Evolutionary conservation across 2,888 invertebrate genomes (phyloP).

Genomic region (Tridacna gigas): DNA sequence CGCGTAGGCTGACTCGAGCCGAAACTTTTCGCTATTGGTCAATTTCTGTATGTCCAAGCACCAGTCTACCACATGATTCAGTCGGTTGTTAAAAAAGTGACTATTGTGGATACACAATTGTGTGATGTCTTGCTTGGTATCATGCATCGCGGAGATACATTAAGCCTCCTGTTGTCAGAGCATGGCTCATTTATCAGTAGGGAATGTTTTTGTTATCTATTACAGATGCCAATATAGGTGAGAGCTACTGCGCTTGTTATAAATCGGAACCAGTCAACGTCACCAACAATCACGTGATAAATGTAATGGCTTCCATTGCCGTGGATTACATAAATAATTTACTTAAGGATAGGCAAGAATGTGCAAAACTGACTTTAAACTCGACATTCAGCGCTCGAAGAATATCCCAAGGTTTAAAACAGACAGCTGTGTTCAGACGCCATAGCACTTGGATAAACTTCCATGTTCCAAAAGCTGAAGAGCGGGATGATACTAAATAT

Average conservation of each 20-base stretch:
- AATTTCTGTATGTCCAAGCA: no score
- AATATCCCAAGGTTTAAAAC: constrained; percentile 28
- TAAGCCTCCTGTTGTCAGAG: no score
- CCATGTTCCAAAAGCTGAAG: constrained; percentile 88
- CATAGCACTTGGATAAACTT: constrained; percentile 84
- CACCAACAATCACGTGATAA: constrained; percentile 85
- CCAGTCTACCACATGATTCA: no score
- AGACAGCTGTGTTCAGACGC: constrained; percentile 24
- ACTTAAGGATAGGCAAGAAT: constrained; percentile 85
- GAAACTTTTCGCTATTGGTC: no score
- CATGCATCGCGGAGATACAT: no score
- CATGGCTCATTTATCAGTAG: no score
- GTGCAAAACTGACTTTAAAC: constrained; percentile 87
- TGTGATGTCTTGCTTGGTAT: no score
- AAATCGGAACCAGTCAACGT: constrained; percentile 90
- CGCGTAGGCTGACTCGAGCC: no score
- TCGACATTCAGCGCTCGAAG: constrained; percentile 24
- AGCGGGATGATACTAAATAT: constrained; percentile 60
- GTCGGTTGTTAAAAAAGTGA: no score
- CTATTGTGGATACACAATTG: no score
- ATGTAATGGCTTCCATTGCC: constrained; percentile 86
- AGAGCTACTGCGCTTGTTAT: constrained; percentile 97
- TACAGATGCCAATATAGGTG: constrained; percentile 94
- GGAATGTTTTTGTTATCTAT: background rate
- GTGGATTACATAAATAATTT: constrained; percentile 59